Evolutionary conservation across 2,888 invertebrate genomes (phyloP), one percentile per base, ranked within the genome.

Genomic region (Salticus scenicus): DNA sequence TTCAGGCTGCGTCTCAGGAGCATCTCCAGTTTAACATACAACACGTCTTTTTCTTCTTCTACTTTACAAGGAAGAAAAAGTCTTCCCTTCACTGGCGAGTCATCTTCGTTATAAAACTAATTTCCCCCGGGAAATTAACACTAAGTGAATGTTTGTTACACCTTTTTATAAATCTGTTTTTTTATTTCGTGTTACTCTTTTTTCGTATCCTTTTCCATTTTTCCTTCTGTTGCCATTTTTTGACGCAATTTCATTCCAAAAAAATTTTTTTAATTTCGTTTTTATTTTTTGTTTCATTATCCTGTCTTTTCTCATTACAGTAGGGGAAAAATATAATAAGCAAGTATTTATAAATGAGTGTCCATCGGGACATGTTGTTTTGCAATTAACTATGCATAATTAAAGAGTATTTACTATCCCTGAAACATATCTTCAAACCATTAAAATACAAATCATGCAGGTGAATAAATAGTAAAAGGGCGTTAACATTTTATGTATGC

Each of bases 31-130:
- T 84, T 84, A 77, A 77, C 77, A 77, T 77, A 73, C 83, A 73
- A 67, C 63, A 77, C 51, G 73, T 69, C 78, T 84, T 57, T 57
- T 57, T 47, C 17, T 47, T 47, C 17, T 47, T 47, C 17, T 47
- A 24, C 20, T 73, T 72, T 72, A 73, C 72, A 47, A 73, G n/a
- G n/a, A n/a, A n/a, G n/a, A 77, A 70, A 84, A 83, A 77, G 76
- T 69, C 83, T 77, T 76, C 81, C 57, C 81, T 64, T 67, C 57
- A 31, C 33, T 51, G 81, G 69, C 69, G 57, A 77, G 77, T 84
- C 83, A 72, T 72, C 83, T 84, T 84, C 83, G 83, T 84, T 84
- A 84, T 84, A 84, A 84, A 84, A 84, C 83, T 84, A 84, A 84
- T 84, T 84, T 84, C 83, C 83, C 83, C 51, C 67, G 83, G 83